Base-by-base conservation (phyloP, 2,888 invertebrate species). In the Drosophila nigricruria region DNA sequence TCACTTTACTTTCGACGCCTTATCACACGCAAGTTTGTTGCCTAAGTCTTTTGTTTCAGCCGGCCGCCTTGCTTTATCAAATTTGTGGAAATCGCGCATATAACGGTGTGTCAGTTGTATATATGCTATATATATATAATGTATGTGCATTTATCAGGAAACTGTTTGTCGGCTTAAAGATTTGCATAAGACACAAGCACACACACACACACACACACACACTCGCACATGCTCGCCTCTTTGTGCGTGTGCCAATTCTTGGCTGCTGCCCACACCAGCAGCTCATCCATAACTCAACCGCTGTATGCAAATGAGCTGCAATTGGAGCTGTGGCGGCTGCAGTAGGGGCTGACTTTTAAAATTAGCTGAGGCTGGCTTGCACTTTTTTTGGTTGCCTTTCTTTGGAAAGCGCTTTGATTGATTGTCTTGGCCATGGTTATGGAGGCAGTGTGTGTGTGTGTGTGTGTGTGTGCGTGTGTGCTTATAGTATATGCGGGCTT, bases 231-330 rank as follows among this genome's bases (percentile, higher is more conserved):
- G 53, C 27, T 10, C 23, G 69, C 47, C 59, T 60, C 70, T 81
- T 85, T 85, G 88, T 85, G 84, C 86, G 84, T 85, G 83, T 86
- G 84, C 81, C 84, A 82, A 88, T 82, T 79, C 80, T 75, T 49
- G 45, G 50, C 61, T 64, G 62, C 63, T 53, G 76, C 78, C 78
- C 78, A 78, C 78, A 75, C 75, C 53, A 40, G 52, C 58, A 73
- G 69, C 74, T 70, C 64, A 71, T 67, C 75, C 83, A 83, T 77
- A 78, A 75, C 75, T 77, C 81, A 69, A 9, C 54, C 54, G 57
- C 25, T 34, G 23, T 61, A 78, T 78, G 78, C 80, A 78, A 78
- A 78, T 79, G 70, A 79, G 80, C 61, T 76, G 77, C 69, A 79
- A 72, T 79, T 77, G 75, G 73, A 77, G 62, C 65, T 73, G 62